Evolutionary conservation across 2,797 vertebrate species (phyloP), one percentile per base, ranked within the genome.

Genomic region (Neosilurus hyrtlii): DNA sequence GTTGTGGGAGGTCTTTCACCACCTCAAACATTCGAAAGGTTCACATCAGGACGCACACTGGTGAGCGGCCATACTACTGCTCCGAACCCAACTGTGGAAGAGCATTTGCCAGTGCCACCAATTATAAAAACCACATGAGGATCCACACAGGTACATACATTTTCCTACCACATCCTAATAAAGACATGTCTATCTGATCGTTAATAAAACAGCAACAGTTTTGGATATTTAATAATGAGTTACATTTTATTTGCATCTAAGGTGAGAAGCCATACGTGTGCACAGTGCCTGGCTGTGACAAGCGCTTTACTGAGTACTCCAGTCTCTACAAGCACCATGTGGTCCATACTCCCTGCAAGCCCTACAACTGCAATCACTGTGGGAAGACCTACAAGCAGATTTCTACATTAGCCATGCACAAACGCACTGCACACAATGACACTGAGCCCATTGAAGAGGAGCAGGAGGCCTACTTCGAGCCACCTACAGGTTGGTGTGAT

Each of bases 301-400:
- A 99, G 92, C 96, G 98, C 82, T 99, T 99, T 93, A 99, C 98
- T 9, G 98, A 99, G 88, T 99, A 99, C 92, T 99, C 98, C 90
- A 99, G 98, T 92, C 94, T 99, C 86, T 99, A 99, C 90, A 99
- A 99, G 90, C 98, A 99, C 89, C 98, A 99, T 43, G 98, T 99
- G 75, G 98, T 99, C 87, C 98, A 99, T 85, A 99, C 97, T 5
- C 98, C 98, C 82, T 99, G 97, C 90, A 99, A 99, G 93, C 98
- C 98, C 7, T 99, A 99, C 91, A 99, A 96, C 94, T 99, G 98
- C 90, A 99, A 99, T 92, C 97, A 99, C 88, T 99, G 98, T 75
- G 97, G 98, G 65, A 99, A 99, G 88, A 99, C 98, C 1, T 99
- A 99, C 91, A 99, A 99, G 90, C 98, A 99, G 93, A 99, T 99